Base-by-base conservation (phyloP, 2,888 invertebrate genomes). In the Brenthis ino region DNA sequence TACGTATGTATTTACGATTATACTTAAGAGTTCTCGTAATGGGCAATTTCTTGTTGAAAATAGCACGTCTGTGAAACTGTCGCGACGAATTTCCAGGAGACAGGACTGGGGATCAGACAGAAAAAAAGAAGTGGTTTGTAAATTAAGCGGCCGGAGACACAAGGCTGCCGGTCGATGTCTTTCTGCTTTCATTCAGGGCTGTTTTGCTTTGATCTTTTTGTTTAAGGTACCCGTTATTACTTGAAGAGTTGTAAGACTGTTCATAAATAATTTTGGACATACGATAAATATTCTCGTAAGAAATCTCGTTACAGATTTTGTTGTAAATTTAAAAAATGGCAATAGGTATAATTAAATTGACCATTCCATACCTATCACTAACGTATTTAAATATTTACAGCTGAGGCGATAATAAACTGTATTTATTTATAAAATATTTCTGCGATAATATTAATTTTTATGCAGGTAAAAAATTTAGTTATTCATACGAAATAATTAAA, bases 71-170 rank as follows among this genome's bases (percentile, higher is more conserved):
- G 79, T 76, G 76, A 73, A 74, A 74, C 74, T 76, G 84, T 82
- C 83, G 83, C 84, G 87, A 84, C 87, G 73, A 77, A 86, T 88
- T 90, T 88, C 88, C 89, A 89, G 83, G 89, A 89, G 85, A 81
- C 80, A 74, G 71, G 60, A 73, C 73, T 80, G 77, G 77, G 81
- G 77, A 78, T 79, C 87, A 86, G 83, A 87, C 86, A 86, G 78
- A 90, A 89, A 89, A 88, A 87, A 84, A 86, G 75, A 71, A 80
- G 74, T 76, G 67, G 76, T 77, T 79, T 77, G 79, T 85, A 84
- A 85, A 84, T 85, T 84, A 84, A 81, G 75, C 77, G 79, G 76
- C 73, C 79, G 70, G 76, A 77, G 77, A 78, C 79, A 75, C 77
- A 73, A 60, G 57, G 64, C 64, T 74, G 74, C 73, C 58, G 76